Percentiles rank a stretch among this genome's conserved stretches.
Conservation (phyloP, 2,797 vertebrate genomes). For the Merluccius polli region DNA sequence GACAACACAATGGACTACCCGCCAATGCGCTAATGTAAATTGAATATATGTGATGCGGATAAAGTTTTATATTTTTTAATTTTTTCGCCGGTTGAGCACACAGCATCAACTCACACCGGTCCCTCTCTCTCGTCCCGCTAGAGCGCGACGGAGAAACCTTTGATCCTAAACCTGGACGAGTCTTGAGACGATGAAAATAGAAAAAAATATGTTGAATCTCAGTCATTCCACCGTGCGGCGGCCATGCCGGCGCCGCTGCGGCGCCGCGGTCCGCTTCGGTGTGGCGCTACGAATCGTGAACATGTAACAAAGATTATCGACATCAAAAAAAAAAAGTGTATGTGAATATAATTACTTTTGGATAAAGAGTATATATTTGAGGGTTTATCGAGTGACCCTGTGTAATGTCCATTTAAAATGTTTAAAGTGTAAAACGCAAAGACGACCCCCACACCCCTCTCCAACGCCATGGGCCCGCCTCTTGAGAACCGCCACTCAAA, state of each 20-base stretch:
- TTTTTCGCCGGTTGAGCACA: conserved; percentile 45
- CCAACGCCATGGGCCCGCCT: not conserved
- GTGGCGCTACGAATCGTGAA: conserved; percentile 40
- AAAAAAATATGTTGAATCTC: not conserved
- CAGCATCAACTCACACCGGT: conserved; percentile 22
- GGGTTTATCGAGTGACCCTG: conserved; percentile 26
- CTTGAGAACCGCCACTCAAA: not conserved
- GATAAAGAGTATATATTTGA: conserved; percentile 51
- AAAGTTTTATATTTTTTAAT: conserved; percentile 61
- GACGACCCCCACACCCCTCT: not conserved
- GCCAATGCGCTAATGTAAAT: conserved; percentile 34
- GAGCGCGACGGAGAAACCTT: not conserved
- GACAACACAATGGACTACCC: conserved; percentile 14
- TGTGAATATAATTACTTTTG: conserved; percentile 51
- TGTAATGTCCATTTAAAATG: conserved; percentile 18
- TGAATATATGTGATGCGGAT: conserved; percentile 47
- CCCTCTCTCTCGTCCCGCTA: conserved; percentile 21
- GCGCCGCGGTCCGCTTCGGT: conserved; percentile 22
- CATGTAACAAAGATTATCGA: conserved; percentile 29
- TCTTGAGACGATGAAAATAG: not conserved
- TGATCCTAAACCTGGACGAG: no score
- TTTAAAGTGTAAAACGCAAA: conserved; percentile 28
- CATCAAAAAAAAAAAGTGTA: conserved; percentile 32
- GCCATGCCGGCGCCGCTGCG: not conserved
- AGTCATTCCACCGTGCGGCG: conserved; percentile 1